These are phyloP conservation scores for Butastur rufipennis DNA, from an alignment of 2,113 vertebrate genomes.

Conservation along the genomic window DNA sequence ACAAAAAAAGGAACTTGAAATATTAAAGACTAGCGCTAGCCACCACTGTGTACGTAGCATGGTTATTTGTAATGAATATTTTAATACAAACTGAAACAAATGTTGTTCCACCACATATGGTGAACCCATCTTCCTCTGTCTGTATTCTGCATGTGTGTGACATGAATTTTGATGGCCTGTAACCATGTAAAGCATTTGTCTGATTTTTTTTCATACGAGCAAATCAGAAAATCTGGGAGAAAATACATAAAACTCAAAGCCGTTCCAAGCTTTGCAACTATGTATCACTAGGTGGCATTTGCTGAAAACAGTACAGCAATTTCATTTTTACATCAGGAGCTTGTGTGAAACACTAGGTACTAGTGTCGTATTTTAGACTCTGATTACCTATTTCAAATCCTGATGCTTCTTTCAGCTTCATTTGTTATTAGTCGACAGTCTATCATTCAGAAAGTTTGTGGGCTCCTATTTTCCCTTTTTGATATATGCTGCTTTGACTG, in stretches of 20 bases:
- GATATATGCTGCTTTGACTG: not conserved
- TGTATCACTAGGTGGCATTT: constrained; percentile 54
- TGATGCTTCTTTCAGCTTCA: not conserved
- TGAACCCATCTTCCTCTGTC: not conserved
- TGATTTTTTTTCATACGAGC: not conserved
- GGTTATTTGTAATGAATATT: not conserved
- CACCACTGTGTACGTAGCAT: not conserved
- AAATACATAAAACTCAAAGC: not conserved
- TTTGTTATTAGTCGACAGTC: not conserved
- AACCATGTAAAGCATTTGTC: not conserved
- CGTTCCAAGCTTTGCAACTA: not conserved
- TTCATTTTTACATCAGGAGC: not conserved
- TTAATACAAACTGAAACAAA: not conserved
- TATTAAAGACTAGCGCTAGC: not conserved
- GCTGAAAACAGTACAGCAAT: constrained; percentile 3
- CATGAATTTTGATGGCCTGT: not conserved
- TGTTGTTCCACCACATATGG: not conserved
- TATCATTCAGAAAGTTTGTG: not conserved
- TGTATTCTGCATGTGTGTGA: not conserved
- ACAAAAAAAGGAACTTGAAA: not conserved
- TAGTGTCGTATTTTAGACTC: not conserved
- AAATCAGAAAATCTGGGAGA: not conserved
- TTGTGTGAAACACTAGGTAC: not conserved
- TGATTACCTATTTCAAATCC: not conserved
- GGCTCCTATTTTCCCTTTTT: not conserved